These are phyloP conservation scores for Pyralis farinalis DNA, from an alignment of 2,888 invertebrate species.

Conservation along the genomic window DNA sequence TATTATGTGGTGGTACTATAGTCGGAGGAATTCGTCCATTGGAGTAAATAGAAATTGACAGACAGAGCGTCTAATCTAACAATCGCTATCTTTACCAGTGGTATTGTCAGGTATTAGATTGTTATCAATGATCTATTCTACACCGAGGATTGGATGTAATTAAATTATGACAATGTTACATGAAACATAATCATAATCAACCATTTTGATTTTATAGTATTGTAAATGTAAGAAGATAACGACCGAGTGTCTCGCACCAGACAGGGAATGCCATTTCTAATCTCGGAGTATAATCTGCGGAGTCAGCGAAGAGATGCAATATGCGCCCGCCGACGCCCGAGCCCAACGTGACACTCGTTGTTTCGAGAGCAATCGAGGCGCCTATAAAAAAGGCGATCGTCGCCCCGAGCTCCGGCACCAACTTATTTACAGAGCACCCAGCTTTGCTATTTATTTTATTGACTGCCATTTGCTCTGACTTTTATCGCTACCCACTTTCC, in stretches of 20 bases:
- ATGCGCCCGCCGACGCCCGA: slow-evolving; percentile 45
- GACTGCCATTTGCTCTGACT: slow-evolving; percentile 79
- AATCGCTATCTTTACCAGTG: too few relatives aligned
- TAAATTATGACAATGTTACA: too few relatives aligned
- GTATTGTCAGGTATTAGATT: too few relatives aligned
- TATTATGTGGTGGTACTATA: too few relatives aligned
- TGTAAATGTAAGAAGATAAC: too few relatives aligned
- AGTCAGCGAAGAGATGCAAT: slow-evolving; percentile 61
- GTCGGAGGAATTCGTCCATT: too few relatives aligned
- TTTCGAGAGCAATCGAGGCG: slow-evolving; percentile 80
- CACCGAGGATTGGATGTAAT: too few relatives aligned
- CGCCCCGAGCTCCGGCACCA: slow-evolving; percentile 67
- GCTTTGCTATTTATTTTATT: slow-evolving; percentile 80
- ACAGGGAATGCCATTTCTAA: slow-evolving; percentile 64
- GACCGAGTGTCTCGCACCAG: slow-evolving; percentile 24
- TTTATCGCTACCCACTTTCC: slow-evolving; percentile 76
- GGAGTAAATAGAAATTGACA: too few relatives aligned
- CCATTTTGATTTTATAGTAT: too few relatives aligned
- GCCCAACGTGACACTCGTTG: slow-evolving; percentile 60
- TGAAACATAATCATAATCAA: too few relatives aligned
- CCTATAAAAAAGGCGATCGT: slow-evolving; percentile 81
- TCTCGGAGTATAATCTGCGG: slow-evolving; percentile 67
- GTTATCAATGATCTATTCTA: too few relatives aligned
- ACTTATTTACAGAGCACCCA: slow-evolving; percentile 81
- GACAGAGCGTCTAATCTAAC: too few relatives aligned